Evolutionary conservation across 2,888 invertebrate genomes (phyloP), one percentile per base, ranked within the genome.

Genomic region (Drosophila tripunctata): DNA sequence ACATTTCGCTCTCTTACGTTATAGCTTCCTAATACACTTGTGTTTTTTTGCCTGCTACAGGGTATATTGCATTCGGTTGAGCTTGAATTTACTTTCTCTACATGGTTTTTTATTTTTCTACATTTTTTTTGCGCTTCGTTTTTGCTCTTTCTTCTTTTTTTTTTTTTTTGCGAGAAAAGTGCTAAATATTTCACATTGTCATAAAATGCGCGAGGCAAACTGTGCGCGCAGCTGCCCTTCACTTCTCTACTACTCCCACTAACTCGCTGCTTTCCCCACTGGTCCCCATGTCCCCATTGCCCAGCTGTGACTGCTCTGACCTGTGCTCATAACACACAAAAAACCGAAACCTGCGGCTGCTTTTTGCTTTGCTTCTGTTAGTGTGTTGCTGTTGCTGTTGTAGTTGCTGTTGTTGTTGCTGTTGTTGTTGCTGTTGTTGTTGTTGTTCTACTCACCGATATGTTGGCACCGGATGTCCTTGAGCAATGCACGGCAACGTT

Each of bases 381-480:
- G 40, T 57, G 33, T 57, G 41, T 8, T 30, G 15, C 4, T 31
- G 27, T 24, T 10, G 8, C 3, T n/a, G 14, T 12, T 30, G 52
- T 6, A 45, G 24, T 12, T 45, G 30, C 17, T 27, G 41, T 14
- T 41, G 22, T 4, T 27, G 27, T 15, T n/a, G 17, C 5, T 44
- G 30, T 17, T 19, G 12, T 2, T 22, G 31, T 41, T 40, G 21
- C 4, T 30, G n/a, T 52, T 33, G 21, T 41, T 43, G 31, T 41
- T 41, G 31, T 38, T 62, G 40, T 63, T 54, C 48, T 64, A 89
- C 92, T 92, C 90, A 95, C 95, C 95, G 94, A 92, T 95, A 96
- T 67, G 93, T 94, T 60, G 96, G 96, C 63, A 96, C 94, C 3
- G 96, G 96, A 93, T 95, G 95, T 70, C 95, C 96, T 91, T 96